phyloP scores from a whole-genome alignment of 1,140 invertebrate species.

The Pseudachorutes palmiensis region DNA sequence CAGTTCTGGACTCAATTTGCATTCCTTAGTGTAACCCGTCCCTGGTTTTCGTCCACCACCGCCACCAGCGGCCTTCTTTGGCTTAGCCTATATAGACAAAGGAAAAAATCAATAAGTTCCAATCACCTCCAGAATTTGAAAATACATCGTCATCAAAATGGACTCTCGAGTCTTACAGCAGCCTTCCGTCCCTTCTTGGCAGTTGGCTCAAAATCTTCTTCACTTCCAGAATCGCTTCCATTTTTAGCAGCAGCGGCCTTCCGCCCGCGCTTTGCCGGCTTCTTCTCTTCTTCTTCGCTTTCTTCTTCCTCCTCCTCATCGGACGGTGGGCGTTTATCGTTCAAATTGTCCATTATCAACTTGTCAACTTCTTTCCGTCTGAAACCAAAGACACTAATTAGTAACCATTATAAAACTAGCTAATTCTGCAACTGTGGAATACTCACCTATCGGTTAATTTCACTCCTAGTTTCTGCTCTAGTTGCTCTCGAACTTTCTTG shows the following conservation, averaged over 20 bases:
- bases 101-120: background rate
- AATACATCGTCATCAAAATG: too few relatives aligned
- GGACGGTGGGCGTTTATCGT: conserved; percentile 54
- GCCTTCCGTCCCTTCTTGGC: conserved; percentile 9
- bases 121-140: too few relatives aligned
- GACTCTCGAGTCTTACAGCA: background rate
- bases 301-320: conserved; percentile 53
- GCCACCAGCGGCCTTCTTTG: conserved; percentile 41
- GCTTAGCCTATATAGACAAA: conserved; percentile 17
- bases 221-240: conserved; percentile 39
- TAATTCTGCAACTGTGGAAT: background rate
- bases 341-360: conserved; percentile 67
- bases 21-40: conserved; percentile 69
- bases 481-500: conserved; percentile 79
- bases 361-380: conserved; percentile 77
- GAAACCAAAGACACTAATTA: conserved; percentile 20
- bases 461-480: conserved; percentile 69
- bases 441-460: conserved; percentile 58
- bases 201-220: conserved; percentile 13
- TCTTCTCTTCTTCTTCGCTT: conserved; percentile 39
- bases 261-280: conserved; percentile 44
- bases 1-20: conserved; percentile 74
- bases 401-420: background rate
- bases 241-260: conserved; percentile 8
- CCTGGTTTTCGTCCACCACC: conserved; percentile 40